These are phyloP conservation scores for Aricia artaxerxes DNA, from an alignment of 2,888 invertebrate genomes.

Conservation along the genomic window DNA sequence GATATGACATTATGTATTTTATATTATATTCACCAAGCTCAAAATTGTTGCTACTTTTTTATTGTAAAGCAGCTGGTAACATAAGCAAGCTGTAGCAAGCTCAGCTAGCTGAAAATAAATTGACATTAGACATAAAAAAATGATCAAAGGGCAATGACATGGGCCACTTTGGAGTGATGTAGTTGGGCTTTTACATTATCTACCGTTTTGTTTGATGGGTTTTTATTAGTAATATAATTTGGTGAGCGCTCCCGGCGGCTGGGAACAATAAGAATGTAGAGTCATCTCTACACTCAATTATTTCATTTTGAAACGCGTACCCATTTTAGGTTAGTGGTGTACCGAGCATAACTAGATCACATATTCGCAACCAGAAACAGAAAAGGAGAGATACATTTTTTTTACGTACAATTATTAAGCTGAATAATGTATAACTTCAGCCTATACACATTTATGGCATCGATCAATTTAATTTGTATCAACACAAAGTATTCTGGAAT, in stretches of 20 bases:
- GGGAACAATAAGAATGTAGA: slow-evolving; percentile 54
- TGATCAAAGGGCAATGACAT: not conserved
- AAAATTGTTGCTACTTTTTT: no score
- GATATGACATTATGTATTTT: no score
- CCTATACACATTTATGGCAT: not conserved
- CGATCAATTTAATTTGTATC: no score
- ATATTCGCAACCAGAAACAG: not conserved
- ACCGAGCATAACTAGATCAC: not conserved
- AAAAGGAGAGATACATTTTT: not conserved
- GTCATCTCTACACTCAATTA: slow-evolving; percentile 51
- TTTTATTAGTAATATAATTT: slow-evolving; percentile 32
- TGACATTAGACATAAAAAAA: not conserved
- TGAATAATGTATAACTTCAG: not conserved
- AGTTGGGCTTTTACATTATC: slow-evolving; percentile 12
- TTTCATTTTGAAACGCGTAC: slow-evolving; percentile 22
- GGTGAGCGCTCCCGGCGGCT: slow-evolving; percentile 45
- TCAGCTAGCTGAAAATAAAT: not conserved
- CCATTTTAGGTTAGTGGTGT: not conserved
- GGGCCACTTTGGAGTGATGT: slow-evolving; percentile 1
- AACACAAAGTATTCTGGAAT: not conserved
- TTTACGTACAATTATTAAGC: no score
- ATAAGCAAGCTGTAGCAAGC: not conserved
- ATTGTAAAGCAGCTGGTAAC: no score
- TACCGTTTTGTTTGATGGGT: slow-evolving; percentile 25
- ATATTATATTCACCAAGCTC: no score